Evolutionary conservation across 2,888 invertebrate species (phyloP).

Genomic region (Gandaritis pyraliata): DNA sequence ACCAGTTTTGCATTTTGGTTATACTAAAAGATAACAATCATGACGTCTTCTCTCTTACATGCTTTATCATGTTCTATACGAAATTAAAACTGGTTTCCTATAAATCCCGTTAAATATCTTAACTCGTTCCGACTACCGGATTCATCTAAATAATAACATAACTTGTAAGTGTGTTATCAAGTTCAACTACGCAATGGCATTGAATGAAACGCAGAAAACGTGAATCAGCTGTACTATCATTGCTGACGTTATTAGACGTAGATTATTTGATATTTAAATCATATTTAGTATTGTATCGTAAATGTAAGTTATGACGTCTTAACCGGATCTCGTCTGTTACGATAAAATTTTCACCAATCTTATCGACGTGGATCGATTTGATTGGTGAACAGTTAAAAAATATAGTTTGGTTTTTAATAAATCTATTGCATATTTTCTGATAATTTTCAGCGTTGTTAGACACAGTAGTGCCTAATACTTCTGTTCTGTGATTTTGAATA

Average conservation of each 20-base stretch:
- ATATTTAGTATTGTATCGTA: background rate
- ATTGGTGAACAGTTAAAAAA: background rate
- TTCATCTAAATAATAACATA: background rate
- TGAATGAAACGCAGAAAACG: slow-evolving; percentile 8
- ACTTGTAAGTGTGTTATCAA: slow-evolving; percentile 6
- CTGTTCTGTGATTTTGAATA: background rate
- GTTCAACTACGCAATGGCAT: slow-evolving; percentile 10
- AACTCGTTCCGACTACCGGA: slow-evolving; percentile 1
- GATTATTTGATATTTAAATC: slow-evolving; percentile 2
- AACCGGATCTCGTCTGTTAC: background rate
- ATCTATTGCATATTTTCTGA: too few species aligned
- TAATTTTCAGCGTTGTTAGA: too few species aligned
- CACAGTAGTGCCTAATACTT: too few species aligned
- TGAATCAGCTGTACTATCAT: slow-evolving; percentile 12
- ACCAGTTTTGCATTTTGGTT: too few species aligned
- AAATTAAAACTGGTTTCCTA: background rate
- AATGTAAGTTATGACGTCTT: slow-evolving; percentile 5
- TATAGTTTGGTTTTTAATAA: too few species aligned
- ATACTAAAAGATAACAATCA: too few species aligned
- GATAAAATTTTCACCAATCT: background rate
- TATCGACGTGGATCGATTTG: slow-evolving; percentile 7
- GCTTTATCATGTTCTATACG: background rate
- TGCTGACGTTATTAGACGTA: slow-evolving; percentile 14
- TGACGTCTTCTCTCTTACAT: too few species aligned
- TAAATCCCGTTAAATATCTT: background rate